Percentiles rank a stretch among this genome's conserved stretches.
phyloP scores from a whole-genome alignment of 64 coral and sea anemone genomes.

The Montipora sp. region DNA sequence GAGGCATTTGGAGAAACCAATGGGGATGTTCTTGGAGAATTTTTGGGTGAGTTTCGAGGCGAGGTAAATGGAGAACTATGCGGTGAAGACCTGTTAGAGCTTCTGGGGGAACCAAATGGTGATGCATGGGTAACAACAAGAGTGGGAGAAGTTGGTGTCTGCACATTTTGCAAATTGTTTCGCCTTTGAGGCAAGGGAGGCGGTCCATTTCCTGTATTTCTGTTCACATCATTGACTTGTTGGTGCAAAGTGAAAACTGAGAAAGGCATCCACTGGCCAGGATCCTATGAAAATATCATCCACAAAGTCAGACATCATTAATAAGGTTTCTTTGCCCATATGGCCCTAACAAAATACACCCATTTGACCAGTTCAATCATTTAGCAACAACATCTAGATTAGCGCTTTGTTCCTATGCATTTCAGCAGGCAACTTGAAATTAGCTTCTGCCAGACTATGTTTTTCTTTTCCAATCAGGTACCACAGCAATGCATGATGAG shows the following conservation, averaged over 20 bases:
- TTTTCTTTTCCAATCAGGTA: too few species aligned
- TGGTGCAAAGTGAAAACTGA: slow-evolving; percentile 3
- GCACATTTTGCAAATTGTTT: slow-evolving; percentile 53
- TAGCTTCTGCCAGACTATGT: too few species aligned
- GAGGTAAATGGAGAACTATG: slow-evolving; percentile 80
- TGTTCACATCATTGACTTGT: slow-evolving; percentile 9
- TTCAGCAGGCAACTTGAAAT: too few species aligned
- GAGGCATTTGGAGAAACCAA: slow-evolving; percentile 69
- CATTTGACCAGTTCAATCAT: too few species aligned
- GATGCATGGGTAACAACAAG: slow-evolving; percentile 83
- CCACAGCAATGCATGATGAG: too few species aligned
- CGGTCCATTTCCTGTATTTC: slow-evolving; percentile 52
- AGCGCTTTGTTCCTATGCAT: too few species aligned
- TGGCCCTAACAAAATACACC: too few species aligned
- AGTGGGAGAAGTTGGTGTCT: slow-evolving; percentile 85
- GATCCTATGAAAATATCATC: not conserved
- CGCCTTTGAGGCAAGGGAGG: slow-evolving; percentile 80
- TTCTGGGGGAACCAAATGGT: slow-evolving; percentile 81
- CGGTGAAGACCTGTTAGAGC: slow-evolving; percentile 75
- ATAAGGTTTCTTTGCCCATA: not conserved
- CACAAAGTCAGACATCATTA: not conserved
- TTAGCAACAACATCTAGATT: too few species aligned
- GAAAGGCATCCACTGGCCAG: slow-evolving; percentile 24
- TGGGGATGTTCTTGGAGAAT: slow-evolving; percentile 63
- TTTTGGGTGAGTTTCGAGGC: slow-evolving; percentile 76